Evolutionary conservation across 2,113 vertebrate species (phyloP), one percentile per base, ranked within the genome.

Genomic region (Gallinago undulata): DNA sequence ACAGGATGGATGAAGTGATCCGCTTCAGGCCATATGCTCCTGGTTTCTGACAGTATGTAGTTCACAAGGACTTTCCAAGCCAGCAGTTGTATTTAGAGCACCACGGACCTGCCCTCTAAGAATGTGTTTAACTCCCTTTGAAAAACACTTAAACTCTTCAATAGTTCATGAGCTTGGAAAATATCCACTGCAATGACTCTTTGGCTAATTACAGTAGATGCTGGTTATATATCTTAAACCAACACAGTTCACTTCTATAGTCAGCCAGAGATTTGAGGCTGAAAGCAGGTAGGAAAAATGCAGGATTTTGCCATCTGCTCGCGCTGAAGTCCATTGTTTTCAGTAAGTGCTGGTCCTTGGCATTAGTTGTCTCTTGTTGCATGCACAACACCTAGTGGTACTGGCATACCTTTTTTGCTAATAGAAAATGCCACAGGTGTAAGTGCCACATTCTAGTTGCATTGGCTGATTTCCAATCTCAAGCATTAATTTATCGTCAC

Each of bases 401-500:
- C 47, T 84, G 72, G 78, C 91, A 35, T 35, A 73, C 35, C 0
- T 77, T 94, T 59, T 88, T 93, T 86, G 84, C 91, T 92, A 84
- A 89, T 84, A 95, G 89, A 95, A 95, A 67, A 85, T 95, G 87
- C 91, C 91, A 60, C 48, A 33, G 68, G 68, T 60, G 64, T 90
- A 95, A 95, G 93, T 91, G 64, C 79, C 30, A 0, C 75, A 72
- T 81, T 86, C 90, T 92, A 81, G 92, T 92, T 95, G 88, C 60
- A 11, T 81, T 96, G 96, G 94, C 93, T 17, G 0, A 3, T 92
- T 84, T 96, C 96, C 94, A 94, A 94, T 75, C 79, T 63, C 90
- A 94, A 78, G 90, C 92, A 81, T 96, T 96, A 93, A 95, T 97
- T 94, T 75, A 89, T 78, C 48, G 33, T 88, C 88, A 81, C 55